Evolutionary conservation across 2,113 vertebrate species (phyloP).

Genomic region (Drymodes brunneopygia): DNA sequence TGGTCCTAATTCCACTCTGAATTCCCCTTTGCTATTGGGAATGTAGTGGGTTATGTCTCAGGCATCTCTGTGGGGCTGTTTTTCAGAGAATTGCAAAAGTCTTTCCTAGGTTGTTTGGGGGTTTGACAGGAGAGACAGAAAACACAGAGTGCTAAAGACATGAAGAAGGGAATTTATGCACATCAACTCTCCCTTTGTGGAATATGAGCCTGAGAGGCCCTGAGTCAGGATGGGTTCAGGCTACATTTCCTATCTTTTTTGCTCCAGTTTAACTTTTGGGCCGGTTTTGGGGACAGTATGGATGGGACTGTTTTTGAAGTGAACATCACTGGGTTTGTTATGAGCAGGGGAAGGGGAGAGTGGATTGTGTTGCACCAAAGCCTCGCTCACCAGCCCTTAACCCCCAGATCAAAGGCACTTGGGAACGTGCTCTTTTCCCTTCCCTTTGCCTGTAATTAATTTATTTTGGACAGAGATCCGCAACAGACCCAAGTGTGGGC

Average conservation of each 20-base stretch:
- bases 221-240: background rate
- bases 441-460: background rate
- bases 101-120: background rate
- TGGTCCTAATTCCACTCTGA: background rate
- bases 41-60: rapidly evolving
- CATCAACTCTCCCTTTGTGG: background rate
- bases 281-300: background rate
- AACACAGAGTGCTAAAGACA: background rate
- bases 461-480: background rate
- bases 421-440: background rate
- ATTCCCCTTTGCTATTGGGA: background rate
- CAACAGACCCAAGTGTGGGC: background rate
- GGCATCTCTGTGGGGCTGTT: background rate
- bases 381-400: background rate
- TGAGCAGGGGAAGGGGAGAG: background rate
- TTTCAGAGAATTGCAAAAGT: background rate
- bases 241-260: conserved; percentile 39
- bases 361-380: background rate
- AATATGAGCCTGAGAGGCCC: conserved; percentile 19
- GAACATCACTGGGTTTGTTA: background rate
- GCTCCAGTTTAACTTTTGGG: background rate
- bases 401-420: background rate
- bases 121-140: background rate
- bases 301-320: background rate
- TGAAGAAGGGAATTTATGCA: background rate